Evolutionary conservation across 2,888 invertebrate species (phyloP).

Genomic region (Eupithecia subfuscata): DNA sequence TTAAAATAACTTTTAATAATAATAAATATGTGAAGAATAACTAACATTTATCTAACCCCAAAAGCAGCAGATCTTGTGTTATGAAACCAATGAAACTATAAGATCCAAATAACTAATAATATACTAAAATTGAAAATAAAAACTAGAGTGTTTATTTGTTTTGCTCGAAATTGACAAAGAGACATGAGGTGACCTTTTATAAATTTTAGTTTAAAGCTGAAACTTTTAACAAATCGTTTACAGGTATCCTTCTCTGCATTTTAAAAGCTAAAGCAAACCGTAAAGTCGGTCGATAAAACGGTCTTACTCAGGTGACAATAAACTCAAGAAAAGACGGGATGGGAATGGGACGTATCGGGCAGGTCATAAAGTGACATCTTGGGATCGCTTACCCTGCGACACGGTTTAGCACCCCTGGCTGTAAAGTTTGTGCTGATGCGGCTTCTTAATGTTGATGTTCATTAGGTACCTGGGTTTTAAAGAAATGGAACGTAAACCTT

Average conservation of each 20-base stretch:
- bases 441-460: slow-evolving; percentile 42
- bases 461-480: slow-evolving; percentile 6
- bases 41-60: too few relatives aligned
- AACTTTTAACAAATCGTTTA: background rate
- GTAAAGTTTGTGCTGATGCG: slow-evolving; percentile 51
- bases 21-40: too few relatives aligned
- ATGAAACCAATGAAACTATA: background rate
- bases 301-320: slow-evolving; percentile 80
- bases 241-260: slow-evolving; percentile 28
- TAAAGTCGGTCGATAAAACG: slow-evolving; percentile 60
- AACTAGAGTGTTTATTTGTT: background rate
- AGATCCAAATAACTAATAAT: background rate
- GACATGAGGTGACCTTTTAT: background rate
- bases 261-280: slow-evolving; percentile 45
- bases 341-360: slow-evolving; percentile 53
- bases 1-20: too few relatives aligned
- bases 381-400: slow-evolving; percentile 66
- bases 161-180: background rate
- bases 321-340: slow-evolving; percentile 59
- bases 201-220: background rate
- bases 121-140: background rate
- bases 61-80: background rate
- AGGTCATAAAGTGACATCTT: slow-evolving; percentile 73
- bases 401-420: slow-evolving; percentile 56
- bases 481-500: background rate